phyloP scores from a whole-genome alignment of 2,888 invertebrate genomes.

The Nemotelus pantherinus region DNA sequence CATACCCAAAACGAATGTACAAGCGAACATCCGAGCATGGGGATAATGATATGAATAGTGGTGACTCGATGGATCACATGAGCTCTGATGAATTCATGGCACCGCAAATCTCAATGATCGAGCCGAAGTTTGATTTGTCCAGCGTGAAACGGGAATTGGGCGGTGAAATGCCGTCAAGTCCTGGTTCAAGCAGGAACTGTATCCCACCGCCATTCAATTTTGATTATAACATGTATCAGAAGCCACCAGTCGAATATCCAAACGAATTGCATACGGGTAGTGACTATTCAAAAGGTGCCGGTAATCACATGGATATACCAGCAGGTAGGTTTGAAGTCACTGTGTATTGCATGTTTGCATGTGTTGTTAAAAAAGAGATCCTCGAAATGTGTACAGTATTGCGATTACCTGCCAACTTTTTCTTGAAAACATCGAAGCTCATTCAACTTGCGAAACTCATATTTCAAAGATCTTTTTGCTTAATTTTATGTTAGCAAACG shows the following conservation, averaged over 20 bases:
- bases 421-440: too few relatives aligned
- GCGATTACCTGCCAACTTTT: neutral
- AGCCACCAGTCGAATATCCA: conserved; percentile 59
- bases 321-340: conserved; percentile 60
- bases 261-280: conserved; percentile 62
- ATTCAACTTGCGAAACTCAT: neutral
- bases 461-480: conserved; percentile 36
- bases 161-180: conserved; percentile 51
- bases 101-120: conserved; percentile 63
- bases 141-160: conserved; percentile 60
- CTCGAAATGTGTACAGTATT: neutral
- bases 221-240: conserved; percentile 51
- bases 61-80: conserved; percentile 60
- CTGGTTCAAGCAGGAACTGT: conserved; percentile 47
- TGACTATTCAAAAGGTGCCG: conserved; percentile 63
- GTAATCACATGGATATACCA: conserved; percentile 65
- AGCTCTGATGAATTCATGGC: conserved; percentile 63
- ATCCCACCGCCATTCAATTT: conserved; percentile 52
- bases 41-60: conserved; percentile 54
- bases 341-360: neutral
- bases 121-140: conserved; percentile 61
- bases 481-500: neutral
- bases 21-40: conserved; percentile 58
- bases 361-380: conserved; percentile 5
- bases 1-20: conserved; percentile 61